A percentile compares a stretch with the other conserved stretches of the same genome.
Evolutionary conservation across 2,113 vertebrate genomes (phyloP).

Genomic region (Archilochus colubris): DNA sequence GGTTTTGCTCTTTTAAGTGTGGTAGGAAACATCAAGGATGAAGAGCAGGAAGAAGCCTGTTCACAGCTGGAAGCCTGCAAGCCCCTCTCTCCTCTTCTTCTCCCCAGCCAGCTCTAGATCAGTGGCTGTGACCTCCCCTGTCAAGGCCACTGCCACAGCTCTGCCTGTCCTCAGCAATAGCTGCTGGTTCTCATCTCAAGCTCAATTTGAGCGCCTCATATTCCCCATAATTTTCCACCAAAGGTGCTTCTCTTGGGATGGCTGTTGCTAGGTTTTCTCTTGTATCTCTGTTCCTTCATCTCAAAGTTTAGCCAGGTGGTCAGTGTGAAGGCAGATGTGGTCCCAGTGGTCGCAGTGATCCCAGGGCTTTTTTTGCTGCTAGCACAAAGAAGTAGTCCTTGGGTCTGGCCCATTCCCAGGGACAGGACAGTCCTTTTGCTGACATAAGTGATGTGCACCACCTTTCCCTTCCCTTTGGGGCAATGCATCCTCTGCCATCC

Average conservation of each 20-base stretch:
- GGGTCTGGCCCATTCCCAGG: not conserved
- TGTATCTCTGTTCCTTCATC: not conserved
- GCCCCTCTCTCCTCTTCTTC: not conserved
- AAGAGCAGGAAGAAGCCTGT: not conserved
- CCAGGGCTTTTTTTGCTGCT: not conserved
- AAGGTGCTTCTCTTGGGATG: not conserved
- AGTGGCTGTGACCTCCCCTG: not conserved
- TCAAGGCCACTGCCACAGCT: not conserved
- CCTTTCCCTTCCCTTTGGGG: not conserved
- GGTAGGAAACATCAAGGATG: not conserved
- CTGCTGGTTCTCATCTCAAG: not conserved
- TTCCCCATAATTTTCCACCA: not conserved
- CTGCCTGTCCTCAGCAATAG: not conserved
- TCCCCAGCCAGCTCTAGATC: not conserved
- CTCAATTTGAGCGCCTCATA: not conserved
- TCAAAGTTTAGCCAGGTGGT: not conserved
- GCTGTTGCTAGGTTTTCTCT: not conserved
- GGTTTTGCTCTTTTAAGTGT: not conserved
- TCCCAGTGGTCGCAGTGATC: not conserved
- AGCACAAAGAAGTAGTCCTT: not conserved
- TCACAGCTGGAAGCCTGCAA: not conserved
- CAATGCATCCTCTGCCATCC: not conserved
- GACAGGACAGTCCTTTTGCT: not conserved
- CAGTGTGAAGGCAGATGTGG: not conserved
- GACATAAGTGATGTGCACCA: not conserved